Conservation (phyloP, 1,140 invertebrate genomes). For the Doryteuthis pealeii region DNA sequence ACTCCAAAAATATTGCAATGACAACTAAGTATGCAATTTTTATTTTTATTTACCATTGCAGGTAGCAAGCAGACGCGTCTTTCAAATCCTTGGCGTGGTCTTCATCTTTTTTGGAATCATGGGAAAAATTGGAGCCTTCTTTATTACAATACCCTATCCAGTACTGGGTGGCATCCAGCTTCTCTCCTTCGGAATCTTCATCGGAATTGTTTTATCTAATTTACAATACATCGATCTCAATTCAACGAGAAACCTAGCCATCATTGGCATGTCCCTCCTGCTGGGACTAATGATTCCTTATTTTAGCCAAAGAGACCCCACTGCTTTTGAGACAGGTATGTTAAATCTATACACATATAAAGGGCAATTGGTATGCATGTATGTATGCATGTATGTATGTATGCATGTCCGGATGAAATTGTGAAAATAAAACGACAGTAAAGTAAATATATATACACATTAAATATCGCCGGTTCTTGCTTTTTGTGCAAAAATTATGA, state of each 20-base stretch:
- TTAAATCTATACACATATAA: background rate
- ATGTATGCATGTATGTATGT: too few relatives aligned
- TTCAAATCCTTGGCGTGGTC: slow-evolving; percentile 76
- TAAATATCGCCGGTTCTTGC: too few relatives aligned
- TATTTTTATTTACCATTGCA: slow-evolving; percentile 48
- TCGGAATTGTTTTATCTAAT: slow-evolving; percentile 67
- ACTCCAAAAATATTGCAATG: too few relatives aligned
- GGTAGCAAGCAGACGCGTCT: slow-evolving; percentile 83
- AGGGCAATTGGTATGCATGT: too few relatives aligned
- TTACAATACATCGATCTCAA: slow-evolving; percentile 81
- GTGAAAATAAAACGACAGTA: too few relatives aligned
- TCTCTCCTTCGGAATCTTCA: slow-evolving; percentile 75
- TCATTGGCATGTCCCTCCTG: slow-evolving; percentile 85
- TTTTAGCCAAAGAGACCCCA: slow-evolving; percentile 67
- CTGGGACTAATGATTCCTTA: slow-evolving; percentile 77
- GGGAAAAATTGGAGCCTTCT: slow-evolving; percentile 73
- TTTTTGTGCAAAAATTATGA: too few relatives aligned
- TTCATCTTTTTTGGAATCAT: slow-evolving; percentile 79
- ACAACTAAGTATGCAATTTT: too few relatives aligned
- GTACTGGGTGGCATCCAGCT: slow-evolving; percentile 87
- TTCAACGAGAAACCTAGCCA: slow-evolving; percentile 79
- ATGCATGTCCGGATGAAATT: too few relatives aligned
- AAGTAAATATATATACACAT: too few relatives aligned
- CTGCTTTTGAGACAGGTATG: slow-evolving; percentile 70
- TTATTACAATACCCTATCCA: slow-evolving; percentile 85